Conservation (phyloP, 2,113 vertebrate genomes). For the Bubo blakistoni region DNA sequence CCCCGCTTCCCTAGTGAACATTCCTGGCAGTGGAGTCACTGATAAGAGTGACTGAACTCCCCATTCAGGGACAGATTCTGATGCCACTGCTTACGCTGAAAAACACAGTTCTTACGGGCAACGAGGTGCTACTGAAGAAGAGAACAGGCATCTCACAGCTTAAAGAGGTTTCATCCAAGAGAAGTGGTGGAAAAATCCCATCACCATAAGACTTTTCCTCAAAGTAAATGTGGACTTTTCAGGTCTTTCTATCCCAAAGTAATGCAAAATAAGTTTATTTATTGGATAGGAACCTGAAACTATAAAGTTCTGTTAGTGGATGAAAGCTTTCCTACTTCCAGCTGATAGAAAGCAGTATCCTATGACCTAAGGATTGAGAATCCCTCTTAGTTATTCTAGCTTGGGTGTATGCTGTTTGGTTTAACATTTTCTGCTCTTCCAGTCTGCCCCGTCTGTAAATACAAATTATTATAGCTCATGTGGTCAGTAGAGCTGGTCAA, state of each 20-base stretch:
- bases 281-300: background rate
- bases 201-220: background rate
- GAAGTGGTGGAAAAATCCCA: background rate
- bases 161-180: background rate
- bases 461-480: background rate
- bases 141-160: background rate
- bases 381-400: background rate
- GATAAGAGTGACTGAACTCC: background rate
- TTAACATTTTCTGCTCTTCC: constrained; percentile 15
- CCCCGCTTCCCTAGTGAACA: background rate
- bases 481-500: background rate
- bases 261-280: background rate
- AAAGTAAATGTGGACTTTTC: background rate
- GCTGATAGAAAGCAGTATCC: background rate
- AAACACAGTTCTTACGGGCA: background rate
- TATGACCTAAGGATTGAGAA: background rate
- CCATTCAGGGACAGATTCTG: background rate
- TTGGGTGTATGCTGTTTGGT: constrained; percentile 6
- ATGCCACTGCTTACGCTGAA: background rate
- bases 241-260: background rate
- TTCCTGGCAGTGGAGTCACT: background rate
- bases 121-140: background rate
- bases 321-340: background rate
- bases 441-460: background rate
- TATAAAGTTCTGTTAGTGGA: background rate